phyloP scores from a whole-genome alignment of 2,888 invertebrate genomes.

The Caenorhabditis angaria region DNA sequence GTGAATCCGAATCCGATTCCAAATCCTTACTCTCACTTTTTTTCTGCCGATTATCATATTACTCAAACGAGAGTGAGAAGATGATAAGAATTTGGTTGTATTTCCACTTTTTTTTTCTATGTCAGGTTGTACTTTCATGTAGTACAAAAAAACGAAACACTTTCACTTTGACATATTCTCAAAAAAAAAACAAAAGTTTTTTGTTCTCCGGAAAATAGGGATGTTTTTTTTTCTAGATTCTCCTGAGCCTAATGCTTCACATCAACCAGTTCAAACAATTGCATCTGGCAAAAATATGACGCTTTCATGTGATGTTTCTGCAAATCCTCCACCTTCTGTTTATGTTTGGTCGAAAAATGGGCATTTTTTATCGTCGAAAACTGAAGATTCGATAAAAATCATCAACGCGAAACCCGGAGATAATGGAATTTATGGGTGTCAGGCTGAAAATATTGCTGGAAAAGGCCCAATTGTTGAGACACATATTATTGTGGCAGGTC shows the following conservation, averaged over 20 bases:
- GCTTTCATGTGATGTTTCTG: slow-evolving; percentile 60
- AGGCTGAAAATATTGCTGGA: slow-evolving; percentile 63
- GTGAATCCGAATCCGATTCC: no score
- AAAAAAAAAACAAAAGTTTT: no score
- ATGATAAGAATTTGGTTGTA: not conserved
- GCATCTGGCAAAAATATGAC: slow-evolving; percentile 48
- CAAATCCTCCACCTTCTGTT: slow-evolving; percentile 64
- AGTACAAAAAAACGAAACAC: not conserved
- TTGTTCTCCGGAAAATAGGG: no score
- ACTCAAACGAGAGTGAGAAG: not conserved
- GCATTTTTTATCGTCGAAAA: slow-evolving; percentile 43
- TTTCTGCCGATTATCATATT: not conserved
- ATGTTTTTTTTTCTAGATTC: slow-evolving; percentile 23
- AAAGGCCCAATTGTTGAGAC: slow-evolving; percentile 61
- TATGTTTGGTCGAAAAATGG: slow-evolving; percentile 69
- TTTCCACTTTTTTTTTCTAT: not conserved
- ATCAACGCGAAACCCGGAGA: slow-evolving; percentile 47
- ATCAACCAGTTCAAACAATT: slow-evolving; percentile 56
- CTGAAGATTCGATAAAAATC: slow-evolving; percentile 22
- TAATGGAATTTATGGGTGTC: slow-evolving; percentile 65
- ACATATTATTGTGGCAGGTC: slow-evolving; percentile 64
- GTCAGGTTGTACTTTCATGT: slow-evolving; percentile 2
- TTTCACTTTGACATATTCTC: not conserved
- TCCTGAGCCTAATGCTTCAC: slow-evolving; percentile 44
- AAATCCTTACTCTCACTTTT: not conserved